Evolutionary conservation across 2,113 vertebrate species (phyloP).

Genomic region (Mixornis gularis): DNA sequence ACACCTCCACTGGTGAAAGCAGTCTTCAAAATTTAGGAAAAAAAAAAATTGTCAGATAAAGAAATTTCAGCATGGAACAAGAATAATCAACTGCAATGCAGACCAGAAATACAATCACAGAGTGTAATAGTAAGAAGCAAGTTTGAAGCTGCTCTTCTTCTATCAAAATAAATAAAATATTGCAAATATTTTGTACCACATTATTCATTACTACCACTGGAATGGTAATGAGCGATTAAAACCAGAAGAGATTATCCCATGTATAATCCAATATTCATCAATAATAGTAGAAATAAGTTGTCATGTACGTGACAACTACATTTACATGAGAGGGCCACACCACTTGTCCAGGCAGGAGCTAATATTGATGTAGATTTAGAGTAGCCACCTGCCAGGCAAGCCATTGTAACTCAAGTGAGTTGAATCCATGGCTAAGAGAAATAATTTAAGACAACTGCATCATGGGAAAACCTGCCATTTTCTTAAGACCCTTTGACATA

Average conservation of each 20-base stretch:
- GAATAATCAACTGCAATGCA: constrained; percentile 1
- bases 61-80: not conserved
- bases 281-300: not conserved
- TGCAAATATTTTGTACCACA: constrained; percentile 46
- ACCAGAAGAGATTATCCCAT: not conserved
- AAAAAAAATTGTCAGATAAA: not conserved
- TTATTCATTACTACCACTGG: constrained; percentile 29
- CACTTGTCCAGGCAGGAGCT: not conserved
- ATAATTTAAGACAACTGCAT: not conserved
- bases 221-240: constrained; percentile 40
- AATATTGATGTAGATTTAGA: not conserved
- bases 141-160: not conserved
- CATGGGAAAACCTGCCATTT: constrained; percentile 21
- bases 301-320: not conserved
- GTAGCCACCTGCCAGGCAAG: not conserved
- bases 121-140: not conserved
- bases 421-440: not conserved
- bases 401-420: not conserved
- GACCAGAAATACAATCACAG: constrained; percentile 4
- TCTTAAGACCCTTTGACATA: not conserved
- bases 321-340: not conserved
- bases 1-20: not conserved
- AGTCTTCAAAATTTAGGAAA: not conserved
- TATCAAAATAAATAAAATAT: constrained; percentile 28
- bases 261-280: not conserved